phyloP scores from a whole-genome alignment of 2,888 invertebrate genomes.

The Scaptomyza tumidula region DNA sequence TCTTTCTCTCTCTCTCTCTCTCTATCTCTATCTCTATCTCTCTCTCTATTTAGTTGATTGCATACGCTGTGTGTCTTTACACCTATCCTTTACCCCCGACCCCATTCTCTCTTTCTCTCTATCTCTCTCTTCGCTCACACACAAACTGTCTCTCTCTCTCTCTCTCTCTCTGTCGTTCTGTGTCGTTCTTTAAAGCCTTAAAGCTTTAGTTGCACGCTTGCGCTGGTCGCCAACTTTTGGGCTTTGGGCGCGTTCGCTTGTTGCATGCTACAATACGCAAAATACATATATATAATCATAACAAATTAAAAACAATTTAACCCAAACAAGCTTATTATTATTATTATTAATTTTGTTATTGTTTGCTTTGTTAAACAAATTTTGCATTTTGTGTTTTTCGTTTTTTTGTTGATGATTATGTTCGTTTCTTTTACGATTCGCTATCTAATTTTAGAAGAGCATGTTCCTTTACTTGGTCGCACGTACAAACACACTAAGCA shows the following conservation, averaged over 20 bases:
- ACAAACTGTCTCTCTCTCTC: constrained; percentile 4
- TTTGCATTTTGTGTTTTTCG: constrained; percentile 10
- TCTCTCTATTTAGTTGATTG: constrained; percentile 1
- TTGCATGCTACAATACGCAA: constrained; percentile 34
- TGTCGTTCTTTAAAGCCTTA: neutral
- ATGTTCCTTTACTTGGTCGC: constrained; percentile 86
- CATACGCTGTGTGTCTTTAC: constrained; percentile 6
- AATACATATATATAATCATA: neutral
- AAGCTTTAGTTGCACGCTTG: constrained; percentile 48
- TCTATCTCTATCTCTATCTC: neutral
- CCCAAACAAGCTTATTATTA: constrained; percentile 4
- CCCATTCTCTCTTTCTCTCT: neutral
- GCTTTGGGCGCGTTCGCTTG: constrained; percentile 22
- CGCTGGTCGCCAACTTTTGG: constrained; percentile 12
- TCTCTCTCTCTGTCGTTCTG: constrained; percentile 10
- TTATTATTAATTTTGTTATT: constrained; percentile 4
- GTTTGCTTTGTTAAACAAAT: constrained; percentile 2
- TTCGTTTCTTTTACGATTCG: constrained; percentile 62
- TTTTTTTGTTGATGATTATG: constrained; percentile 46
- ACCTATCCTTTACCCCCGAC: neutral
- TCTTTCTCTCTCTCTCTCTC: neutral
- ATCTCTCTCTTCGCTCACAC: constrained; percentile 3
- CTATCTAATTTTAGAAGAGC: constrained; percentile 85
- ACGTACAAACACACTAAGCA: constrained; percentile 77
- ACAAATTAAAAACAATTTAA: neutral